phyloP scores from a whole-genome alignment of 2,113 vertebrate species.

The Phycodurus eques region DNA sequence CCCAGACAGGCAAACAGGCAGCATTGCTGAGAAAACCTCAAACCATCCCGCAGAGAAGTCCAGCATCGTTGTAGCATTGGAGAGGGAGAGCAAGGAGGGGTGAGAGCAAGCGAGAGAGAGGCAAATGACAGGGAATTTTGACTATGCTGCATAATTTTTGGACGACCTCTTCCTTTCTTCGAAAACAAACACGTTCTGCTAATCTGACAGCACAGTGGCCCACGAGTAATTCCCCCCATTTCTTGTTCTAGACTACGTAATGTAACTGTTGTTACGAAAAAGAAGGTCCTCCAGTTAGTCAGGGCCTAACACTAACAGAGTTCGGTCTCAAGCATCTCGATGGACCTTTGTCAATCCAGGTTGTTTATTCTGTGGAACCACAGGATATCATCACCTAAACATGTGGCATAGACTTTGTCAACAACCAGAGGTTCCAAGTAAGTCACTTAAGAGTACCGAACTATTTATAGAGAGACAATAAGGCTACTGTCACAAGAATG shows the following conservation, averaged over 20 bases:
- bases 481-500: background rate
- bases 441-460: slow-evolving; percentile 25
- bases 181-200: slow-evolving; percentile 69
- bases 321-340: slow-evolving; percentile 21
- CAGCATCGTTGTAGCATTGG: slow-evolving; percentile 36
- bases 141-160: slow-evolving; percentile 67
- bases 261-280: slow-evolving; percentile 41
- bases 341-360: slow-evolving; percentile 24
- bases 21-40: slow-evolving; percentile 71
- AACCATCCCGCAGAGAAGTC: slow-evolving; percentile 66
- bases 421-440: slow-evolving; percentile 41
- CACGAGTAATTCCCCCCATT: slow-evolving; percentile 50
- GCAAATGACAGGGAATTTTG: slow-evolving; percentile 56
- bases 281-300: slow-evolving; percentile 6
- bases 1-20: slow-evolving; percentile 71
- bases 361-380: slow-evolving; percentile 51
- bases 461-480: slow-evolving; percentile 16
- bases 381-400: slow-evolving; percentile 39
- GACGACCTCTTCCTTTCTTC: slow-evolving; percentile 56
- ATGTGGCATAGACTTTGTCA: slow-evolving; percentile 53
- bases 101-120: slow-evolving; percentile 28
- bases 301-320: slow-evolving; percentile 25
- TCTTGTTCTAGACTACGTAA: slow-evolving; percentile 37
- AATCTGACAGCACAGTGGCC: slow-evolving; percentile 65
- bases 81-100: slow-evolving; percentile 25